Percentiles rank a stretch among this genome's conserved stretches.
Evolutionary conservation across 2,888 invertebrate genomes (phyloP).

Genomic region (Dioctria rufipes): DNA sequence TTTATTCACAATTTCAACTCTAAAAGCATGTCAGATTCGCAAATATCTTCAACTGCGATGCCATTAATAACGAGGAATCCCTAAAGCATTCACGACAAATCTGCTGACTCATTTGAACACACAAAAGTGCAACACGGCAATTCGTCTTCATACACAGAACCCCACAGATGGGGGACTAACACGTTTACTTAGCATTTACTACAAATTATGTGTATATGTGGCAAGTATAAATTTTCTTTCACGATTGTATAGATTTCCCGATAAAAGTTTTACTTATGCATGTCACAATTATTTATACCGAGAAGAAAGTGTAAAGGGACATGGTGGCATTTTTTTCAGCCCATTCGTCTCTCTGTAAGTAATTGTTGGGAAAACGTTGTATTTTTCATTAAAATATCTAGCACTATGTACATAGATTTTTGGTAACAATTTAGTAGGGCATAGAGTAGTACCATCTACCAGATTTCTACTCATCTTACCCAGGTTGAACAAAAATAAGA

Average conservation of each 20-base stretch:
- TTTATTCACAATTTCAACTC: slow-evolving; percentile 54
- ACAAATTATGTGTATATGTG: background rate
- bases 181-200: no score
- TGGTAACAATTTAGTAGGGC: no score
- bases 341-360: no score
- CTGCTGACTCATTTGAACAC: slow-evolving; percentile 36
- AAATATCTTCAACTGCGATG: slow-evolving; percentile 17
- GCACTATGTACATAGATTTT: background rate
- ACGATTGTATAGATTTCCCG: background rate
- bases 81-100: slow-evolving; percentile 6
- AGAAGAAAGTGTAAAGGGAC: background rate
- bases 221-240: slow-evolving; percentile 10
- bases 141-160: slow-evolving; percentile 10
- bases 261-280: background rate
- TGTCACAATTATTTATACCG: slow-evolving; percentile 1
- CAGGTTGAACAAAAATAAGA: slow-evolving; percentile 3
- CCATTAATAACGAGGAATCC: slow-evolving; percentile 48
- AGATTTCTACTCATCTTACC: slow-evolving; percentile 10
- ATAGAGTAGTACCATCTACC: no score
- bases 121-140: slow-evolving; percentile 35
- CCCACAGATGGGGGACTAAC: background rate
- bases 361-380: no score
- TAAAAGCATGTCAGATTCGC: slow-evolving; percentile 50
- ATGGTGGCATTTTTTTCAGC: no score
- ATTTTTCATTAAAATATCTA: slow-evolving; percentile 13